Evolutionary conservation across 2,113 vertebrate species (phyloP).

Genomic region (Catharus fuscescens): DNA sequence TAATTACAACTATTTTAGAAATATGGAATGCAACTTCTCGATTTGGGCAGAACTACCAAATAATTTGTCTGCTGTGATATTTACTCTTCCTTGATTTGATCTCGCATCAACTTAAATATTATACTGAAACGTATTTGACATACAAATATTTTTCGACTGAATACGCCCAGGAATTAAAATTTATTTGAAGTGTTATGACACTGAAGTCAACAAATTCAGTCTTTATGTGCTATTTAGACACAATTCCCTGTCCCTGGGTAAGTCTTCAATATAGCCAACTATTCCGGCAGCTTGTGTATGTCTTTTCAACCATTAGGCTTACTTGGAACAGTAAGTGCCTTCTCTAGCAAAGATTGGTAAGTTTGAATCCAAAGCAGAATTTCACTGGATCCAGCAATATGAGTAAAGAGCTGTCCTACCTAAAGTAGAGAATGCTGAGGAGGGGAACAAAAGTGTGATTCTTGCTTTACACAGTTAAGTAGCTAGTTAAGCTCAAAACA

Average conservation of each 20-base stretch:
- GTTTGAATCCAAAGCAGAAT: not conserved
- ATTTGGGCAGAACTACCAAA: constrained; percentile 44
- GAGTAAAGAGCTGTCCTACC: not conserved
- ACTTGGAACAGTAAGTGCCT: not conserved
- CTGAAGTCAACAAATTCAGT: not conserved
- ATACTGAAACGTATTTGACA: not conserved
- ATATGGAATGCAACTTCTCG: constrained; percentile 26
- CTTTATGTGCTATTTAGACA: not conserved
- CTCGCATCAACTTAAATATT: constrained; percentile 25
- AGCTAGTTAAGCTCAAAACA: not conserved
- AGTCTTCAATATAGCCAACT: not conserved
- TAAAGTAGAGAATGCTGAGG: not conserved
- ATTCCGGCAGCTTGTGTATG: not conserved
- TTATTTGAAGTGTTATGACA: not conserved
- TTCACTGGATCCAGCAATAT: not conserved
- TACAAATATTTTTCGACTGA: not conserved
- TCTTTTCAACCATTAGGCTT: not conserved
- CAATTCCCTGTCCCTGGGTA: not conserved
- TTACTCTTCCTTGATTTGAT: constrained; percentile 47
- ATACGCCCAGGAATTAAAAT: not conserved
- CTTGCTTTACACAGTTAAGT: not conserved
- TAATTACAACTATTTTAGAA: constrained; percentile 60
- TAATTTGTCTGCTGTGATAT: constrained; percentile 22
- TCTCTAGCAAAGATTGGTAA: not conserved
- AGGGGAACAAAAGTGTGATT: not conserved